Evolutionary conservation across 1,140 invertebrate species (phyloP), one percentile per base, ranked within the genome.

Genomic region (Himalopsyche phryganea): DNA sequence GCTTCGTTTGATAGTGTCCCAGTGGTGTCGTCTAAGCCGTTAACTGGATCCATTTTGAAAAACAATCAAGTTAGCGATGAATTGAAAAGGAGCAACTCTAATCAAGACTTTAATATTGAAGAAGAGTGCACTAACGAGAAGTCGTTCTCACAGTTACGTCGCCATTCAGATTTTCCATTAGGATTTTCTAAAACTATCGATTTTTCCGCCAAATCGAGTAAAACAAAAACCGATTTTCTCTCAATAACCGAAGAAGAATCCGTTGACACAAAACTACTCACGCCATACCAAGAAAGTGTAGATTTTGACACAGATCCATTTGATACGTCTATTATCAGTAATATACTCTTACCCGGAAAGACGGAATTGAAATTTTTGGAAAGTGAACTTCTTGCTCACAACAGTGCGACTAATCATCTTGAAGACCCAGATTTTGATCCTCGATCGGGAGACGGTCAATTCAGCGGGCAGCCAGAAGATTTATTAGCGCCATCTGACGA

Each of bases 271-370:
- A 70, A 87, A 81, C 71, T 85, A 66, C 65, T 83, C 67, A 71
- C 83, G 67, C 82, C 83, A 1, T 68, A 70, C 1, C 74, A 71
- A 28, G 68, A 79, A 42, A 65, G 64, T 9, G 65, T 73, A 13
- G 72, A 78, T 32, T 58, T 68, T 11, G 79, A 82, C 49, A 71
- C 81, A 47, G 90, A 92, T 75, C 90, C 90, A 0, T 92, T 92
- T 68, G 90, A 92, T 69, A 92, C 91, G 0, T 91, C 88, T 1
- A 86, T 87, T 65, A 87, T 88, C 10, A 76, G 77, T 14, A 82
- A 84, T 59, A 81, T 85, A 10, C 68, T 70, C 14, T 72, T 82
- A 38, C 88, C 87, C 2, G 84, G 85, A 5, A 85, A 86, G 72
- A 83, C 85, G 1, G 89, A 91, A 69, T 68, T 90, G 19, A 86